A percentile compares a stretch with the other conserved stretches of the same genome.
Evolutionary conservation across 2,113 vertebrate species (phyloP).

Genomic region (Serilophus lunatus): DNA sequence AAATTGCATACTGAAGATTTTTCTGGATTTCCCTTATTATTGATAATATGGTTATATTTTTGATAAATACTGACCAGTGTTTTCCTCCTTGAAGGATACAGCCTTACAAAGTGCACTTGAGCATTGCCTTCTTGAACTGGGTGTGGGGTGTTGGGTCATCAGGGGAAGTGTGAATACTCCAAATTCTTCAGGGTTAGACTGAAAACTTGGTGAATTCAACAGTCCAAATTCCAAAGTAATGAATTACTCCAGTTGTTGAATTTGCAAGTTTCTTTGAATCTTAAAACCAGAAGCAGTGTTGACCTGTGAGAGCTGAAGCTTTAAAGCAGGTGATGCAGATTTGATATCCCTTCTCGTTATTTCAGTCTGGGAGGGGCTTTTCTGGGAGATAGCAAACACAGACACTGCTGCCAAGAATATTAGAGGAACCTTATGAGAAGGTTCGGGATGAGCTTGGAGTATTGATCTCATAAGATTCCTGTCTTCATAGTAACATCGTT

Average conservation of each 20-base stretch:
- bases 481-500: background rate
- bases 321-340: background rate
- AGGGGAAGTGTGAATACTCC: background rate
- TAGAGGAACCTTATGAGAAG: background rate
- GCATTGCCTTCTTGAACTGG: background rate
- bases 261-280: background rate
- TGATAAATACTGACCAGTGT: background rate
- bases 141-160: background rate
- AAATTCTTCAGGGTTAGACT: background rate
- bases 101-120: background rate
- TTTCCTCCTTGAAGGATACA: background rate
- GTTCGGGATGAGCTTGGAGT: background rate
- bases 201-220: background rate
- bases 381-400: background rate
- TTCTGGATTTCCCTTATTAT: background rate
- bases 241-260: background rate
- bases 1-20: background rate
- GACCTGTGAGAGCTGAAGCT: background rate
- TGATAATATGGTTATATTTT: background rate
- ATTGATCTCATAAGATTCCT: background rate
- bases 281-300: background rate
- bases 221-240: background rate
- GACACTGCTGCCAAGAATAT: background rate
- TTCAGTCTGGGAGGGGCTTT: background rate
- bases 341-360: background rate